Evolutionary conservation across 2,113 vertebrate species (phyloP), one percentile per base, ranked within the genome.

Genomic region (Illadopsis cleaveri): DNA sequence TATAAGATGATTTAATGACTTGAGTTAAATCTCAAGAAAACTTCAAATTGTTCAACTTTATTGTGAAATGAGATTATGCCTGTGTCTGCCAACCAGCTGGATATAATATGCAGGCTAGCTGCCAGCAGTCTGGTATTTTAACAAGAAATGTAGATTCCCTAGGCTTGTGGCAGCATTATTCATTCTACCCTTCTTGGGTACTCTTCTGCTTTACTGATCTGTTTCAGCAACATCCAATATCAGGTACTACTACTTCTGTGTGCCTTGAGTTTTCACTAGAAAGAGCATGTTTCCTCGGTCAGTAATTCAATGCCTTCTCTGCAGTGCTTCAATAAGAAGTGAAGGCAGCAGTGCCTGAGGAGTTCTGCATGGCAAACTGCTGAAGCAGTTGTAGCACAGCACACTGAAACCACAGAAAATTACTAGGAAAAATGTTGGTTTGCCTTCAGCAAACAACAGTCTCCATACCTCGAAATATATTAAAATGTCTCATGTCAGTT

Each of bases 271-370:
- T 94, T 69, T 72, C 51, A 23, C 61, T n/a, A 40, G 37, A 61
- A 92, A 28, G 13, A 78, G 24, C 23, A 15, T 2, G 3, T 48
- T 10, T 4, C 21, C 45, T 69, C 0, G 0, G 23, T 48, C 44
- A 50, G 14, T 13, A 51, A 37, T 20, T 51, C 81, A 38, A 25
- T 6, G 16, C 45, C 8, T 75, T 40, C 65, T 70, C 69, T 90
- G 60, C 33, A 78, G 53, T 90, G 16, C 48, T 53, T n/a, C 73
- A 45, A 12, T 9, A 16, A n/a, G 48, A 37, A 85, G 27, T 10
- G 58, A n/a, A 83, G 25, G 15, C 1, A 4, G 60, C 0, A 0
- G 21, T 88, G 38, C 45, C 66, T 23, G 28, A 25, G 28, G 58
- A 58, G 14, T 3, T n/a, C 47, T 62, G 27, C 57, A 8, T 7